Percentiles rank a stretch among this genome's conserved stretches.
Evolutionary conservation across 2,888 invertebrate genomes (phyloP).

Genomic region (Frankliniella intonsa): DNA sequence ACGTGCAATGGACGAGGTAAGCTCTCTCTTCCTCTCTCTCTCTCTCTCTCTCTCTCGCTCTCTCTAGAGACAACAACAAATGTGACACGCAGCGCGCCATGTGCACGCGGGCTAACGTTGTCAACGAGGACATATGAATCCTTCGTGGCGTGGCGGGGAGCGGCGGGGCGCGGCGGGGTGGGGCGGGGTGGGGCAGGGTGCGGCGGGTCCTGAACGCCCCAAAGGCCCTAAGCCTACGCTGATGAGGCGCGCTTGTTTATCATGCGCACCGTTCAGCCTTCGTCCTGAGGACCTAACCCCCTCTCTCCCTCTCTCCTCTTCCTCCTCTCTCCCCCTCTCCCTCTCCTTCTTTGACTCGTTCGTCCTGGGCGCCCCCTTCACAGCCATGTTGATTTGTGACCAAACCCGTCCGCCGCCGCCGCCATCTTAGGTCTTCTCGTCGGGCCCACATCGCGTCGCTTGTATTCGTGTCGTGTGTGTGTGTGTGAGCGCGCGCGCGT

Average conservation of each 20-base stretch:
- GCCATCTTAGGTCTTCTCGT: neutral
- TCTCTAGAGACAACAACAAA: no score
- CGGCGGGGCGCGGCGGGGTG: neutral
- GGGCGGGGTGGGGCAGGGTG: neutral
- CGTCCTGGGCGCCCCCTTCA: neutral
- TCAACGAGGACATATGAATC: no score
- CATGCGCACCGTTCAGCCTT: neutral
- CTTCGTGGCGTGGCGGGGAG: neutral
- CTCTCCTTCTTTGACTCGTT: neutral
- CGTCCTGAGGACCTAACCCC: no score
- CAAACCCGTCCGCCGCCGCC: neutral
- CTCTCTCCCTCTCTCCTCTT: neutral
- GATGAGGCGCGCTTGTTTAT: conserved; percentile 8
- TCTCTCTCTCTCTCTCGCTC: no score
- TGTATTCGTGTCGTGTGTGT: no score
- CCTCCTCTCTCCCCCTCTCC: neutral
- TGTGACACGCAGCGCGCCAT: no score
- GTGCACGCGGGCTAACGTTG: no score
- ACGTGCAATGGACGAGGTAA: conserved; percentile 5
- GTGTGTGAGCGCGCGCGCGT: no score
- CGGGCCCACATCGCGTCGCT: neutral
- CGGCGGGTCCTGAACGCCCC: no score
- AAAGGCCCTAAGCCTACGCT: neutral
- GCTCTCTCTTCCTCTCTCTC: neutral
- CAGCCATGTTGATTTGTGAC: conserved; percentile 1